A percentile compares a stretch with the other conserved stretches of the same genome.
These are phyloP conservation scores for Polylopha cassiicola DNA, from an alignment of 2,888 invertebrate genomes.

Conservation along the genomic window DNA sequence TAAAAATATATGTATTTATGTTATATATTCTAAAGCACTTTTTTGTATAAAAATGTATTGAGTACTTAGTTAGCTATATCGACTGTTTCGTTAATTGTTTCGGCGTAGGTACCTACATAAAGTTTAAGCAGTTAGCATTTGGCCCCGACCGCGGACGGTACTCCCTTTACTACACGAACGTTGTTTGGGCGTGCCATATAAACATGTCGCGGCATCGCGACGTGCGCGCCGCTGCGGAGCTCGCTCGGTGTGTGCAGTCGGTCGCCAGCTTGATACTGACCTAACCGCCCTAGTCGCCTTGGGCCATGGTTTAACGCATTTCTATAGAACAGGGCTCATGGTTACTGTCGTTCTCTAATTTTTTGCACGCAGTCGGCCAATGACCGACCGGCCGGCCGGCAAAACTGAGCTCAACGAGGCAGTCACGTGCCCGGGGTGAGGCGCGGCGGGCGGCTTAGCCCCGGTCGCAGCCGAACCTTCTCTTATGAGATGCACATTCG, in stretches of 20 bases:
- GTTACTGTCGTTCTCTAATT: slow-evolving; percentile 53
- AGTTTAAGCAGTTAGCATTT: too few species aligned
- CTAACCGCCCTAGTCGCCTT: slow-evolving; percentile 38
- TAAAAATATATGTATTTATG: too few species aligned
- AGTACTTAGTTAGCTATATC: too few species aligned
- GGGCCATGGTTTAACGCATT: slow-evolving; percentile 50
- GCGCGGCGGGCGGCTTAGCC: slow-evolving; percentile 65
- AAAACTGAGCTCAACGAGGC: slow-evolving; percentile 59
- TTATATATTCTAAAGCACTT: too few species aligned
- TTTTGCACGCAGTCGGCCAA: slow-evolving; percentile 66
- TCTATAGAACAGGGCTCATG: slow-evolving; percentile 58
- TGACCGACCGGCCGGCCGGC: slow-evolving; percentile 69
- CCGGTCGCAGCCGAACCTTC: slow-evolving; percentile 62
- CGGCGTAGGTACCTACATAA: too few species aligned
- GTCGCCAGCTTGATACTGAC: slow-evolving; percentile 36
- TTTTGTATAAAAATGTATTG: too few species aligned
- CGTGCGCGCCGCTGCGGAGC: slow-evolving; percentile 15
- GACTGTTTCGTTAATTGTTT: too few species aligned
- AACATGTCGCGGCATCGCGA: slow-evolving; percentile 16
- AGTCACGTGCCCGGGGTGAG: slow-evolving; percentile 78
- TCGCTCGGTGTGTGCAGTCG: slow-evolving; percentile 35
- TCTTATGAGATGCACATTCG: slow-evolving; percentile 74
- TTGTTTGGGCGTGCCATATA: slow-evolving; percentile 41
- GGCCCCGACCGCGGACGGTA: slow-evolving; percentile 49
- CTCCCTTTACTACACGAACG: slow-evolving; percentile 46